A percentile compares a stretch with the other conserved stretches of the same genome.
These are phyloP conservation scores for Tragopan temminckii DNA, from an alignment of 2,797 vertebrate species.

Conservation along the genomic window DNA sequence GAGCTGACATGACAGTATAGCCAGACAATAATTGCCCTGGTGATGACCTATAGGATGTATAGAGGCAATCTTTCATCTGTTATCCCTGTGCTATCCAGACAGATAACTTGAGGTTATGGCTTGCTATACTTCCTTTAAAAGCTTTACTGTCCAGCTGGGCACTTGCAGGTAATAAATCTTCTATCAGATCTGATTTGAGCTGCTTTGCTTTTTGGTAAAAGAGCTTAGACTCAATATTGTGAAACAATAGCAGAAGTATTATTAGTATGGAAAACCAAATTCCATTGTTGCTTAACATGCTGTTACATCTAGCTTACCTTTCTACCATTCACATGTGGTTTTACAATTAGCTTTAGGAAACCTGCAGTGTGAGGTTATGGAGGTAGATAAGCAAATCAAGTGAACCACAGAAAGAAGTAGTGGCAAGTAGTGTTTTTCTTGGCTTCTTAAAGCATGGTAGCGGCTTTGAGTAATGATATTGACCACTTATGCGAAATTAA, in stretches of 20 bases:
- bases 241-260: background rate
- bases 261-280: accelerated
- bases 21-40: background rate
- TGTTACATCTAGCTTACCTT: background rate
- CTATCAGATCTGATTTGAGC: background rate
- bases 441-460: background rate
- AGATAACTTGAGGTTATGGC: background rate
- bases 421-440: background rate
- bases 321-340: background rate
- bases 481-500: background rate
- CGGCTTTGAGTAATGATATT: background rate
- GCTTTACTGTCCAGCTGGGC: background rate
- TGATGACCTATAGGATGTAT: background rate
- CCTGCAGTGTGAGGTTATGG: background rate
- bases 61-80: background rate
- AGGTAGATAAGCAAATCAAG: background rate
- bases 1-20: background rate
- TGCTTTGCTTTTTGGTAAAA: background rate
- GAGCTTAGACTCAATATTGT: background rate
- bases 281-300: background rate
- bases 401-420: background rate
- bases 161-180: background rate
- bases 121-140: background rate
- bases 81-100: background rate
- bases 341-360: background rate